Evolutionary conservation across 1,140 invertebrate genomes (phyloP).

Genomic region (Brachionus paranguensis): DNA sequence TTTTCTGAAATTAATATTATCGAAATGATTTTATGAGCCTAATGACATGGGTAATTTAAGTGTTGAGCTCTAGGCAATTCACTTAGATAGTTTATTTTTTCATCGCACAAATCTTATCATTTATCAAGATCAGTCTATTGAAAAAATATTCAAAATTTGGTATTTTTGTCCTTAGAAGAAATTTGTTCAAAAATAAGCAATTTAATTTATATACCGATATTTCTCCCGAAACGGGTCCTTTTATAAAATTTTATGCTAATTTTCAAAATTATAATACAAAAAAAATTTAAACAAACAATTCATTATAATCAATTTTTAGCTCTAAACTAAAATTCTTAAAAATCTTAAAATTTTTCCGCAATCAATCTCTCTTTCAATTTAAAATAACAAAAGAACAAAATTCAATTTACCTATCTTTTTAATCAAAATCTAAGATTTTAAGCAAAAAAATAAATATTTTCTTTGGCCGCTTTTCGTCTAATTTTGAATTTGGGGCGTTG

Average conservation of each 20-base stretch:
- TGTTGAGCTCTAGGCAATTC: neutral
- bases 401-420: too few relatives aligned
- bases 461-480: too few relatives aligned
- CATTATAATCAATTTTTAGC: neutral
- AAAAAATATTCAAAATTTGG: too few relatives aligned
- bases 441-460: too few relatives aligned
- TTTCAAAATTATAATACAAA: neutral
- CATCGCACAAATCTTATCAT: neutral
- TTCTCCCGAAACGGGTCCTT: neutral
- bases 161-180: too few relatives aligned
- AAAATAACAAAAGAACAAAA: neutral
- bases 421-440: too few relatives aligned
- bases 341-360: neutral
- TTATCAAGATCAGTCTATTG: too few relatives aligned
- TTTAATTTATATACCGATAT: neutral
- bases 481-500: neutral
- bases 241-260: neutral
- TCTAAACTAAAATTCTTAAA: neutral
- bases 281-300: neutral
- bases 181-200: too few relatives aligned
- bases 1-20: neutral
- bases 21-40: neutral
- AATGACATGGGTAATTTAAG: neutral
- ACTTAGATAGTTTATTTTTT: neutral
- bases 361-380: neutral